Conservation (phyloP, 2,888 invertebrate species). For the Hedya salicella region DNA sequence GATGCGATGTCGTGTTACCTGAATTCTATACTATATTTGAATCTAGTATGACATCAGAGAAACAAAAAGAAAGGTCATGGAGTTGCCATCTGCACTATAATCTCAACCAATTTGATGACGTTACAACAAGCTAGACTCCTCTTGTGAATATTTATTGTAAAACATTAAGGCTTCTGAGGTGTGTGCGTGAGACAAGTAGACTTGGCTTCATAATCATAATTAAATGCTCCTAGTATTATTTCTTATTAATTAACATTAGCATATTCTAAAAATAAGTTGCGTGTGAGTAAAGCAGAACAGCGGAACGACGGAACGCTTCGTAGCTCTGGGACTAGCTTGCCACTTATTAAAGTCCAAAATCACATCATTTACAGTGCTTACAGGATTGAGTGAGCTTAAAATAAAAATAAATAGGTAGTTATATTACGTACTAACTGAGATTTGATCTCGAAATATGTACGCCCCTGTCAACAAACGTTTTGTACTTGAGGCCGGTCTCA, state of each 20-base stretch:
- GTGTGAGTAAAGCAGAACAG: slow-evolving; percentile 29
- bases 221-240: slow-evolving; percentile 37
- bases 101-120: not conserved
- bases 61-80: too few relatives aligned
- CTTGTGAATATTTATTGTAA: slow-evolving; percentile 10
- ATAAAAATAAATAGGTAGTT: too few relatives aligned
- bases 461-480: slow-evolving; percentile 9
- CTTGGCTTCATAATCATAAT: slow-evolving; percentile 19
- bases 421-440: too few relatives aligned
- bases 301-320: slow-evolving; percentile 34
- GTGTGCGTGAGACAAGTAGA: slow-evolving; percentile 5
- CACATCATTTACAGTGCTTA: not conserved
- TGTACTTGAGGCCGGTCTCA: not conserved
- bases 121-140: not conserved
- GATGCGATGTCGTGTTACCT: too few relatives aligned
- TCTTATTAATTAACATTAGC: slow-evolving; percentile 42
- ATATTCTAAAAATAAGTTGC: slow-evolving; percentile 34
- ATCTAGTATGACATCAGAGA: too few relatives aligned
- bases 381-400: too few relatives aligned
- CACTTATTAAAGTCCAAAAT: not conserved
- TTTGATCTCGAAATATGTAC: not conserved
- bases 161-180: not conserved
- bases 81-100: not conserved
- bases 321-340: not conserved
- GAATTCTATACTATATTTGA: too few relatives aligned